Evolutionary conservation across 2,888 invertebrate genomes (phyloP).

Genomic region (Litoditis marina): DNA sequence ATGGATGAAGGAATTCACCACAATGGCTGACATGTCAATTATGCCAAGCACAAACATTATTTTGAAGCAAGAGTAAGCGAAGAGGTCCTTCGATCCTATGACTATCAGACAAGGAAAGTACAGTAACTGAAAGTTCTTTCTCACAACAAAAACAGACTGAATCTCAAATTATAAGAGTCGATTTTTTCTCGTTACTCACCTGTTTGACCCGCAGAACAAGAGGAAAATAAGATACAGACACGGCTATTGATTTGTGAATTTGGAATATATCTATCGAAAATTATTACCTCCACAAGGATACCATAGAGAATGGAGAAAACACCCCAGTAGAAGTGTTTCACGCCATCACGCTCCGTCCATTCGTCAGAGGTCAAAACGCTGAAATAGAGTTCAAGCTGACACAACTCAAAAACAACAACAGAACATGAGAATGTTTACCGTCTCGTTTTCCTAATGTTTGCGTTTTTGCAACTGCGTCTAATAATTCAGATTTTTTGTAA

Average conservation of each 20-base stretch:
- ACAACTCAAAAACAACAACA: not conserved
- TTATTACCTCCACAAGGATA: not conserved
- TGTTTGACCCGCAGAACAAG: too few species aligned
- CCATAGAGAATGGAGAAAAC: not conserved
- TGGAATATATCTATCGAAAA: not conserved
- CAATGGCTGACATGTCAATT: slow-evolving; percentile 1
- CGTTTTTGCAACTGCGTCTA: too few species aligned
- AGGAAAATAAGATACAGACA: too few species aligned
- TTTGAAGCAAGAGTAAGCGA: not conserved
- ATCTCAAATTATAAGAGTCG: too few species aligned
- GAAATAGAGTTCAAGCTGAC: not conserved
- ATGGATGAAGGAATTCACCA: not conserved
- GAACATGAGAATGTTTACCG: too few species aligned
- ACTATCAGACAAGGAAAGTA: not conserved
- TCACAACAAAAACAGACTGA: too few species aligned
- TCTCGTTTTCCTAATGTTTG: too few species aligned
- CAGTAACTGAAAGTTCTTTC: not conserved
- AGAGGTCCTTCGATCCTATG: not conserved
- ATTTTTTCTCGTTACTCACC: too few species aligned
- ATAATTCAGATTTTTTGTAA: too few species aligned
- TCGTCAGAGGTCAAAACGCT: not conserved
- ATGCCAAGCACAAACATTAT: slow-evolving; percentile 7
- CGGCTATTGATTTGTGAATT: too few species aligned
- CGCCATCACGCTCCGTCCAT: not conserved
- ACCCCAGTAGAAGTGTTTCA: not conserved